These are phyloP conservation scores for Lycodopsis pacificus DNA, from an alignment of 2,797 vertebrate species.

Conservation along the genomic window DNA sequence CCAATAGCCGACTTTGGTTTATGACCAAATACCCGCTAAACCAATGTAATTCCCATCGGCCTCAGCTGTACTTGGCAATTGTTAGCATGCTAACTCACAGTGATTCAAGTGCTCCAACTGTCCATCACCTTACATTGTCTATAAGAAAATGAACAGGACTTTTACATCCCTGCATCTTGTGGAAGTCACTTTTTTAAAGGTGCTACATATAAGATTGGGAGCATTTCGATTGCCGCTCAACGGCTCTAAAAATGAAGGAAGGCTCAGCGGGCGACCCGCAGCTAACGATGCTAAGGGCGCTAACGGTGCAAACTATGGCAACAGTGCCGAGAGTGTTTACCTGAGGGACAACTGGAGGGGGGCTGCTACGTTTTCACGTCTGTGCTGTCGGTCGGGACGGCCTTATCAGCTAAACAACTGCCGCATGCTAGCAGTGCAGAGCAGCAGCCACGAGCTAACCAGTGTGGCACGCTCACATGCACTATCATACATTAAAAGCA, in stretches of 20 bases:
- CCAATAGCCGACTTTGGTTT: neutral
- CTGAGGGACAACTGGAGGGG: neutral
- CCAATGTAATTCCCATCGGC: neutral
- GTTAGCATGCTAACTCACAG: neutral
- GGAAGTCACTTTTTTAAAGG: neutral
- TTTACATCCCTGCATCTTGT: neutral
- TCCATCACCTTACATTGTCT: neutral
- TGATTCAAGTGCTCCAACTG: neutral
- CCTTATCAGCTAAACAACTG: neutral
- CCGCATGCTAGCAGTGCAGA: neutral
- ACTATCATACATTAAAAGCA: too few species aligned
- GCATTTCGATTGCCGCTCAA: too few species aligned
- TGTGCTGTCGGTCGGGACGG: neutral
- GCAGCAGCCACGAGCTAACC: neutral
- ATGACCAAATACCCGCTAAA: neutral
- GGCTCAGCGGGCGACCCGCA: too few species aligned
- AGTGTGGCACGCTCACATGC: neutral
- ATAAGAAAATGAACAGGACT: neutral
- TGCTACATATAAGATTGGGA: too few species aligned
- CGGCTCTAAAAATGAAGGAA: too few species aligned
- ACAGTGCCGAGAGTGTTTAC: neutral
- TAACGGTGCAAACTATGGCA: neutral
- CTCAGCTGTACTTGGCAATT: neutral
- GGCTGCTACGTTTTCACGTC: neutral
- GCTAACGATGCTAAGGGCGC: too few species aligned